phyloP scores from a whole-genome alignment of 2,888 invertebrate genomes.

The Nebria brevicollis region DNA sequence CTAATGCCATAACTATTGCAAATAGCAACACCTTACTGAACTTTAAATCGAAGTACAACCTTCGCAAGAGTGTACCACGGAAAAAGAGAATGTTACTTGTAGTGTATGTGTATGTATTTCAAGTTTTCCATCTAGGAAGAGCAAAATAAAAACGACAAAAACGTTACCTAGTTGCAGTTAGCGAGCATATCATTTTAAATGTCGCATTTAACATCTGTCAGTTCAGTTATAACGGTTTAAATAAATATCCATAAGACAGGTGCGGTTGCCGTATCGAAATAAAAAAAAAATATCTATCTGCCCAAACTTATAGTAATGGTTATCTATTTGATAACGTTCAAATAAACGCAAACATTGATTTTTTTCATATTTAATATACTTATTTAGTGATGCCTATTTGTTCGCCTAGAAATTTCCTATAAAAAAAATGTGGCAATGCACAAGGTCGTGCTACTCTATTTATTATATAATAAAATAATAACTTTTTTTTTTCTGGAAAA shows the following conservation, averaged over 20 bases:
- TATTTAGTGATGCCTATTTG: not conserved
- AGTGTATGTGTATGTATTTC: not conserved
- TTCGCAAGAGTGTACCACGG: not conserved
- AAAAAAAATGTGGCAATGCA: not conserved
- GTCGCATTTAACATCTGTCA: not conserved
- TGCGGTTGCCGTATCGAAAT: not conserved
- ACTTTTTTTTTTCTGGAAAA: not conserved
- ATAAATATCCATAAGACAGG: not conserved
- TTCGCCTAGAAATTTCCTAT: not conserved
- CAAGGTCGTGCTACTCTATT: constrained; percentile 1
- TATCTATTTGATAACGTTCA: not conserved
- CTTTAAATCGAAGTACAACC: not conserved
- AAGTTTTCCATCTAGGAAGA: not conserved
- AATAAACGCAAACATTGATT: not conserved
- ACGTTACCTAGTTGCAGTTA: not conserved
- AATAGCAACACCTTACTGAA: no score
- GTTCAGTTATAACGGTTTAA: not conserved
- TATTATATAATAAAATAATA: not conserved
- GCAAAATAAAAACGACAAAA: not conserved
- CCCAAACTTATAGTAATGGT: not conserved
- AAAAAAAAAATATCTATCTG: no score
- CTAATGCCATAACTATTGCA: no score
- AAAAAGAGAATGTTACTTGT: not conserved
- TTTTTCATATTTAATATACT: not conserved
- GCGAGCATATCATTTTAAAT: not conserved